A percentile compares a stretch with the other conserved stretches of the same genome.
These are phyloP conservation scores for Hydropotes inermis DNA, from an alignment of 2,113 vertebrate species.

Conservation along the genomic window DNA sequence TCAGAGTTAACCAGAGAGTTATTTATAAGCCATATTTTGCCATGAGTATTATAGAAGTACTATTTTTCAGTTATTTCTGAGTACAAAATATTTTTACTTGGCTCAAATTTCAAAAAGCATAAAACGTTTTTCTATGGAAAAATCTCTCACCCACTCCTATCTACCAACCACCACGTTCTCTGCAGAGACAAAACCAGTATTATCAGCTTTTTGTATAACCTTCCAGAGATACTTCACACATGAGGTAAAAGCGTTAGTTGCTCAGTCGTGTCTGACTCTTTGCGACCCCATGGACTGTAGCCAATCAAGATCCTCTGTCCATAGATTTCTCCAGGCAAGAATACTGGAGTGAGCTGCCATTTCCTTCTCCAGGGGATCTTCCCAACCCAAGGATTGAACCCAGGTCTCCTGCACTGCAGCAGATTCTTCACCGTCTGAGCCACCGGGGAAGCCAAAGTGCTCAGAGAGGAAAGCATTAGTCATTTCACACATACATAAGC, in stretches of 20 bases:
- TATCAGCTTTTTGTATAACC: neutral
- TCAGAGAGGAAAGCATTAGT: neutral
- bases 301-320: neutral
- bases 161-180: neutral
- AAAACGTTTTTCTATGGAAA: neutral
- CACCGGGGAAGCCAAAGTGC: neutral
- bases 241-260: neutral
- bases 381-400: neutral
- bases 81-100: neutral
- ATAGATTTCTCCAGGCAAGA: neutral
- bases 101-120: conserved; percentile 24
- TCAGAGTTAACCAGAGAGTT: neutral
- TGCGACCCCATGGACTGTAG: neutral
- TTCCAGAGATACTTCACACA: neutral
- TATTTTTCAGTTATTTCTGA: conserved; percentile 26
- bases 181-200: conserved; percentile 16
- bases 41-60: neutral
- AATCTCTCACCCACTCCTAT: neutral
- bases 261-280: neutral
- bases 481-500: neutral
- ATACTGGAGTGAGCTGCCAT: neutral
- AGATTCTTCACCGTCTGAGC: neutral
- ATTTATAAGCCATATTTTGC: conserved; percentile 12
- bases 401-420: neutral
- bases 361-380: neutral